Evolutionary conservation across 2,113 vertebrate species (phyloP).

Genomic region (Sus scrofa): DNA sequence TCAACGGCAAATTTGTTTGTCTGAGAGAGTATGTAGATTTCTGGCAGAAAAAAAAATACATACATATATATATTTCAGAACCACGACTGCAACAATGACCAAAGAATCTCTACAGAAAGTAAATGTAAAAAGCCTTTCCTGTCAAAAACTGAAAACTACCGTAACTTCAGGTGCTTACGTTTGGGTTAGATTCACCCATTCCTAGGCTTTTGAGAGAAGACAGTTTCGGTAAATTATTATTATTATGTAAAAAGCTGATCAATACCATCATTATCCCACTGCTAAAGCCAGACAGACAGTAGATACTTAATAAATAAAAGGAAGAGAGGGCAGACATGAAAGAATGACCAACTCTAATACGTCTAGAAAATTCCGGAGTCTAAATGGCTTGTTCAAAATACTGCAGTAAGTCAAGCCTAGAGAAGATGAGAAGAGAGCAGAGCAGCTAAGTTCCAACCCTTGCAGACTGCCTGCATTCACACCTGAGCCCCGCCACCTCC

Average conservation of each 20-base stretch:
- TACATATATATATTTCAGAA: not conserved
- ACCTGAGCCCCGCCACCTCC: too few species aligned
- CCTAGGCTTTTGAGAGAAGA: not conserved
- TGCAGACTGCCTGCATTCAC: not conserved
- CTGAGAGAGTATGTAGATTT: not conserved
- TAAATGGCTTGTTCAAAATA: slow-evolving; percentile 19
- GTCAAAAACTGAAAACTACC: not conserved
- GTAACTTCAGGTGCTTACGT: not conserved
- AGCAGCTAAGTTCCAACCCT: not conserved
- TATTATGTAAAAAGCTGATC: not conserved
- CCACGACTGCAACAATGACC: not conserved
- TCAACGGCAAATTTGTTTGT: not conserved
- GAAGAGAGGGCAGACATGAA: not conserved
- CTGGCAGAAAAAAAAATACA: not conserved
- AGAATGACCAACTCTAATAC: not conserved
- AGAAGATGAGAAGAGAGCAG: not conserved
- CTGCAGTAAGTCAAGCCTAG: not conserved
- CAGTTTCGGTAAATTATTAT: not conserved
- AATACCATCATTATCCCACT: not conserved
- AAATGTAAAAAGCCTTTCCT: not conserved
- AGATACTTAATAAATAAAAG: not conserved
- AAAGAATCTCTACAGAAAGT: slow-evolving; percentile 33
- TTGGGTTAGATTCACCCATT: not conserved
- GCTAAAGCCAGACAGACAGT: not conserved
- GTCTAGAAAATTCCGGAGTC: not conserved